phyloP scores from a whole-genome alignment of 1,140 invertebrate species.

The Plectrocnemia conspersa region DNA sequence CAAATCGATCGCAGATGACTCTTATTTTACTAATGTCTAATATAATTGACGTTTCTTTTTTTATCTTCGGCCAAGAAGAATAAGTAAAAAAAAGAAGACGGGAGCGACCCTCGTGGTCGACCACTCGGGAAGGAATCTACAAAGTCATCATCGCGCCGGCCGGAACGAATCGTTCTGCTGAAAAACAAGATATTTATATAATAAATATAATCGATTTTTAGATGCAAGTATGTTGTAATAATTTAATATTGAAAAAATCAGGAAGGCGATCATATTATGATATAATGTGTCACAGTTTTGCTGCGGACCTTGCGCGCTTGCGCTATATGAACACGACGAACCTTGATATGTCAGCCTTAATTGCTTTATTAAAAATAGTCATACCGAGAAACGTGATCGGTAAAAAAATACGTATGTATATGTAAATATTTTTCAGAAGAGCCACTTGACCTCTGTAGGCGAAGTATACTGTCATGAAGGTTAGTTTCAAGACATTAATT shows the following conservation, averaged over 20 bases:
- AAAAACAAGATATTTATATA: conserved; percentile 30
- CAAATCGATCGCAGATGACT: not conserved
- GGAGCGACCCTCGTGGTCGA: conserved; percentile 7
- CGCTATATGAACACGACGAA: conserved; percentile 15
- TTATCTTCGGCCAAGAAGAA: not conserved
- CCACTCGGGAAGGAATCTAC: conserved; percentile 28
- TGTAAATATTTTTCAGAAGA: conserved; percentile 28
- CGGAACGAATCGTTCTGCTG: conserved; percentile 31
- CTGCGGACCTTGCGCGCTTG: conserved; percentile 5
- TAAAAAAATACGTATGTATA: conserved; percentile 13
- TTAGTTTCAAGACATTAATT: no score
- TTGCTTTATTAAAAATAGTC: conserved; percentile 28
- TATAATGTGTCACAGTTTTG: not conserved
- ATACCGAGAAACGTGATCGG: conserved; percentile 18
- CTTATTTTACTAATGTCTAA: not conserved
- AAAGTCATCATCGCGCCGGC: conserved; percentile 23
- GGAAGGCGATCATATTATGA: conserved; percentile 3
- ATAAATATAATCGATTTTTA: not conserved
- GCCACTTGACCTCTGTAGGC: conserved; percentile 27
- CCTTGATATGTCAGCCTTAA: conserved; percentile 31
- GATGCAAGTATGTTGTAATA: not conserved
- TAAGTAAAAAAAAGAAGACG: not conserved
- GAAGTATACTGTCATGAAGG: no score
- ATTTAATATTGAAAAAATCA: not conserved
- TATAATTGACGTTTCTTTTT: conserved; percentile 4